Percentiles rank a stretch among this genome's conserved stretches.
These are phyloP conservation scores for Hyphantria cunea DNA, from an alignment of 1,140 invertebrate species.

Conservation along the genomic window DNA sequence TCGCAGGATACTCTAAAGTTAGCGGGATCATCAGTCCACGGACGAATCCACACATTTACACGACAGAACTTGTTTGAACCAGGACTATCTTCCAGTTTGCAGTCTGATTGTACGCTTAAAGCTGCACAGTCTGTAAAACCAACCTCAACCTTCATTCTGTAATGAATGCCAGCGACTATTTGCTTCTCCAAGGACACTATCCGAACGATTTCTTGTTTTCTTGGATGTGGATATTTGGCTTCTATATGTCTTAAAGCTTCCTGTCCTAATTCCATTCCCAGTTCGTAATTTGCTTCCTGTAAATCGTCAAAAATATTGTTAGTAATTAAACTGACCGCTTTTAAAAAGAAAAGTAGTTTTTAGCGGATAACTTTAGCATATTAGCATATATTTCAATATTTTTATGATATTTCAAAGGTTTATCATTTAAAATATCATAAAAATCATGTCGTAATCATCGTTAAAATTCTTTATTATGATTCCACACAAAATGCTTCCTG, in stretches of 20 bases:
- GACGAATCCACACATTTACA: constrained; percentile 83
- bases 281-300: background rate
- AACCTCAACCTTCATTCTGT: constrained; percentile 70
- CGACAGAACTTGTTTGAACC: constrained; percentile 73
- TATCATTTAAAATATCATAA: too few relatives aligned
- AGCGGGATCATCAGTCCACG: constrained; percentile 76
- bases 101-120: constrained; percentile 47
- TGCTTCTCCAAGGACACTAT: constrained; percentile 67
- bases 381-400: too few relatives aligned
- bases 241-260: constrained; percentile 70
- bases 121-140: constrained; percentile 57
- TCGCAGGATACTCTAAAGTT: constrained; percentile 51
- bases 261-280: constrained; percentile 48
- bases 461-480: too few relatives aligned
- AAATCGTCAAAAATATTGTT: background rate
- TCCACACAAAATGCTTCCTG: too few relatives aligned
- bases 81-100: constrained; percentile 39
- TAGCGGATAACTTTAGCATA: background rate
- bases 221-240: constrained; percentile 60
- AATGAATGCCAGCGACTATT: constrained; percentile 64
- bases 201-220: constrained; percentile 67
- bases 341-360: background rate
- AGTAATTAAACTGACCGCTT: background rate
- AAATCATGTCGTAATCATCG: too few relatives aligned
- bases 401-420: too few relatives aligned